Conservation (phyloP, 2,797 vertebrate genomes). For the Gymnothorax reevesii region DNA sequence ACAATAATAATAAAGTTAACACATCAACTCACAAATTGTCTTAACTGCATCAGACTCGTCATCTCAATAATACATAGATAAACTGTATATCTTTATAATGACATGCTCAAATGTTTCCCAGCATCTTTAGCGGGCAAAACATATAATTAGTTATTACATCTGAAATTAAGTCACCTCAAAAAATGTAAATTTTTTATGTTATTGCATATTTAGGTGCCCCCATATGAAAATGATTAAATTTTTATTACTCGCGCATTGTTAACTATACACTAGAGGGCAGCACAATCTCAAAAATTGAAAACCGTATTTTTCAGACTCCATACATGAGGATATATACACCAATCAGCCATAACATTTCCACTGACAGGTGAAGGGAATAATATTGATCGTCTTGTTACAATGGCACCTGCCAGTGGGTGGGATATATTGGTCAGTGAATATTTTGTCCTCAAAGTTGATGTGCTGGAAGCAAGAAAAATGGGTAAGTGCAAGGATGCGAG, state of each 20-base stretch:
- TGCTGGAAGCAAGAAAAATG: too few species aligned
- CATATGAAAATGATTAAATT: background rate
- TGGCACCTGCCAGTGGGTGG: too few species aligned
- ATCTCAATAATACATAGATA: background rate
- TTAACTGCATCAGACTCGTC: background rate
- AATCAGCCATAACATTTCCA: too few species aligned
- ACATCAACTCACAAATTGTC: background rate
- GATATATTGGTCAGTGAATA: too few species aligned
- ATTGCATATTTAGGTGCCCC: background rate
- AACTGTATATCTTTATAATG: background rate
- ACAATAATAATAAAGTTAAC: background rate
- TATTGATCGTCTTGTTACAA: too few species aligned
- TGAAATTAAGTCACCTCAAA: background rate
- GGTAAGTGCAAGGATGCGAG: too few species aligned
- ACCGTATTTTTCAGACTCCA: background rate
- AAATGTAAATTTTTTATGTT: background rate
- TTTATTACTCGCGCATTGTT: background rate
- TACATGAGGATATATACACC: background rate
- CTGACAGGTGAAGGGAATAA: too few species aligned
- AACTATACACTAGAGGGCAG: background rate
- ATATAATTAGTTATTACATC: background rate
- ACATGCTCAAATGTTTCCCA: background rate
- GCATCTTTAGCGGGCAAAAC: background rate
- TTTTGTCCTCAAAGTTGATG: too few species aligned
- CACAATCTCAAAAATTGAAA: background rate